Evolutionary conservation across 2,888 invertebrate genomes (phyloP).

Genomic region (Xiphydria camelus): DNA sequence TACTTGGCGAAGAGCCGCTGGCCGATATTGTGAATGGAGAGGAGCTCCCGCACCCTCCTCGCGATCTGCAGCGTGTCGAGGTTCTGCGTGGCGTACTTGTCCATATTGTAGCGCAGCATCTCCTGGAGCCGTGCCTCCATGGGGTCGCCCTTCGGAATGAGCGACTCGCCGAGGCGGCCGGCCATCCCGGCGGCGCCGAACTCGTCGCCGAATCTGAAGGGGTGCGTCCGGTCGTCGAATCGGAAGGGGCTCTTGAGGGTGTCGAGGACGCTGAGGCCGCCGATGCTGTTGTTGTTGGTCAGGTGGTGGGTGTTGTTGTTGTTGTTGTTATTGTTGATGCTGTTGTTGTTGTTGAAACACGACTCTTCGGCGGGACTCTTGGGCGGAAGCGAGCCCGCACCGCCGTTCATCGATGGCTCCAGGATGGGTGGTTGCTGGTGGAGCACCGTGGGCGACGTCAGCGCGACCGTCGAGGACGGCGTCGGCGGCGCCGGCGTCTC

Average conservation of each 20-base stretch:
- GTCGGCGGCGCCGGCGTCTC: constrained; percentile 61
- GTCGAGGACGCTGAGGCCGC: constrained; percentile 59
- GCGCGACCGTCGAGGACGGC: constrained; percentile 50
- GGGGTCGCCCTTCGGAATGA: constrained; percentile 90
- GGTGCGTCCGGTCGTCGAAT: constrained; percentile 78
- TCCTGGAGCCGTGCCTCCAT: constrained; percentile 93
- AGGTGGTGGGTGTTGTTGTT: constrained; percentile 61
- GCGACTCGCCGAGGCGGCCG: constrained; percentile 82
- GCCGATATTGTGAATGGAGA: constrained; percentile 97
- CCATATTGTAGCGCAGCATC: constrained; percentile 93
- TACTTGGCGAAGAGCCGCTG: constrained; percentile 98
- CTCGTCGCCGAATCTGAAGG: constrained; percentile 84
- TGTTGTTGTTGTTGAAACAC: constrained; percentile 53
- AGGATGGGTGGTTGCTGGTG: constrained; percentile 26
- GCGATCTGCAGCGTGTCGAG: constrained; percentile 95
- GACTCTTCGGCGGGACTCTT: constrained; percentile 60
- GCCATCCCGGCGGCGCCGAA: constrained; percentile 83
- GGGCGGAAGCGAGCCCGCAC: constrained; percentile 56
- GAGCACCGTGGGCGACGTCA: constrained; percentile 50
- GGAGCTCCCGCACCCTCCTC: constrained; percentile 86
- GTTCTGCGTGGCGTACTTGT: constrained; percentile 91
- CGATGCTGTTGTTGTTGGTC: constrained; percentile 54
- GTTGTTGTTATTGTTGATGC: constrained; percentile 60
- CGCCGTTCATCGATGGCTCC: constrained; percentile 27
- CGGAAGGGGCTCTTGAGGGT: constrained; percentile 71